phyloP scores from a whole-genome alignment of 2,797 vertebrate genomes.

The Anguilla marmorata region DNA sequence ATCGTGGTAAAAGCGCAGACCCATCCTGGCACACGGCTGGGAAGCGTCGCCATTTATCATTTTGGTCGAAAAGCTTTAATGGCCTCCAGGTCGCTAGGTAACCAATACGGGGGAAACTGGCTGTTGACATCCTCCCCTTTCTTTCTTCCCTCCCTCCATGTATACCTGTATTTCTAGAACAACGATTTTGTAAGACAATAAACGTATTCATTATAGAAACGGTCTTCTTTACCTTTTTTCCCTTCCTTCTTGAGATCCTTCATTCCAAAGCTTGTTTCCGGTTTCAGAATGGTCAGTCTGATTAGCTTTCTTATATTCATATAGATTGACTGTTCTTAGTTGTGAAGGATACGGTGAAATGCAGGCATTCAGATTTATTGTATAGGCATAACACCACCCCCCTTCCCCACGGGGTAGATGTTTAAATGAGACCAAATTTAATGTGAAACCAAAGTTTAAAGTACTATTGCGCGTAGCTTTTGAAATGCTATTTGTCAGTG shows the following conservation, averaged over 20 bases:
- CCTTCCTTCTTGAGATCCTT: neutral
- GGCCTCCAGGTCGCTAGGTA: slow-evolving; percentile 67
- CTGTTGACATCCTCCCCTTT: slow-evolving; percentile 84
- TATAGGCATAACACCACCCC: neutral
- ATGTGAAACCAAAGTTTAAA: neutral
- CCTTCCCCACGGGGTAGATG: neutral
- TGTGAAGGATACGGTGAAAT: neutral
- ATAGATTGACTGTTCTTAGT: neutral
- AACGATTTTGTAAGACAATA: slow-evolving; percentile 93
- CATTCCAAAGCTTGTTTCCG: neutral
- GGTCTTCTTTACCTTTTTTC: neutral
- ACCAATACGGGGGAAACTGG: slow-evolving; percentile 73
- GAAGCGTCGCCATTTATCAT: slow-evolving; percentile 62
- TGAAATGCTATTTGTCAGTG: neutral
- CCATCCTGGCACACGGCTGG: slow-evolving; percentile 69
- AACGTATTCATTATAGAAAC: slow-evolving; percentile 93
- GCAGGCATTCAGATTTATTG: neutral
- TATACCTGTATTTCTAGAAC: slow-evolving; percentile 94
- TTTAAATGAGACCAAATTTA: neutral
- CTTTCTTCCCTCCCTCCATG: slow-evolving; percentile 63
- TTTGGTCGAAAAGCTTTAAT: slow-evolving; percentile 92
- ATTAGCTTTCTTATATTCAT: neutral
- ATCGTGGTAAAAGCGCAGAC: slow-evolving; percentile 62
- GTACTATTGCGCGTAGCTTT: neutral
- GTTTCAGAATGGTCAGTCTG: neutral